Evolutionary conservation across 37 sponge, comb jelly and placozoan genomes (phyloP).

Genomic region (Petrosia ficiformis): DNA sequence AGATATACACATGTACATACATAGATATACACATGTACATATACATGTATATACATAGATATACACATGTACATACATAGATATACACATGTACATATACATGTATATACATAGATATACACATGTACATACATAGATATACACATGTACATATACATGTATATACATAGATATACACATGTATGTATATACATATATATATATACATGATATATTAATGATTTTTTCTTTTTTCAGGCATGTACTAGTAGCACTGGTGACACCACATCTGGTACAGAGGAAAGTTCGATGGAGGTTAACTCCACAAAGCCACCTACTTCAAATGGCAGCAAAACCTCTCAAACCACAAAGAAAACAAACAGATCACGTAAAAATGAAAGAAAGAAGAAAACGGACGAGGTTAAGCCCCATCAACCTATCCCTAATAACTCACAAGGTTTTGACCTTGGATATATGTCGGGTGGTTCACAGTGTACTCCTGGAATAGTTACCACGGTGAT

Average conservation of each 20-base stretch:
- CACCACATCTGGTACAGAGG: constrained; percentile 46
- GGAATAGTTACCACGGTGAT: not conserved
- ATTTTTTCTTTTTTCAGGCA: constrained; percentile 8
- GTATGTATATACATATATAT: too few species aligned
- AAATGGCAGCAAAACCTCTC: constrained; percentile 4
- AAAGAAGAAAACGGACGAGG: constrained; percentile 5
- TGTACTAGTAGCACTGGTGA: constrained; percentile 24
- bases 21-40: too few species aligned
- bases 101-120: too few species aligned
- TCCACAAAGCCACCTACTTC: not conserved
- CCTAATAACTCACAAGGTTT: not conserved
- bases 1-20: too few species aligned
- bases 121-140: too few species aligned
- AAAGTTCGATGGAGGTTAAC: constrained; percentile 26
- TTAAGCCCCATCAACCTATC: not conserved
- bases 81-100: too few species aligned
- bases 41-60: too few species aligned
- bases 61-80: too few species aligned
- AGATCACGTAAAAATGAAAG: constrained; percentile 2
- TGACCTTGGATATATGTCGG: constrained; percentile 44
- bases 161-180: too few species aligned
- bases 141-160: too few species aligned
- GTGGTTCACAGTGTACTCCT: constrained; percentile 49
- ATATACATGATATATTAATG: not conserved
- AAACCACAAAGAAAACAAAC: constrained; percentile 17